A percentile compares a stretch with the other conserved stretches of the same genome.
These are phyloP conservation scores for Stercorarius parasiticus DNA, from an alignment of 2,113 vertebrate species.

Conservation along the genomic window DNA sequence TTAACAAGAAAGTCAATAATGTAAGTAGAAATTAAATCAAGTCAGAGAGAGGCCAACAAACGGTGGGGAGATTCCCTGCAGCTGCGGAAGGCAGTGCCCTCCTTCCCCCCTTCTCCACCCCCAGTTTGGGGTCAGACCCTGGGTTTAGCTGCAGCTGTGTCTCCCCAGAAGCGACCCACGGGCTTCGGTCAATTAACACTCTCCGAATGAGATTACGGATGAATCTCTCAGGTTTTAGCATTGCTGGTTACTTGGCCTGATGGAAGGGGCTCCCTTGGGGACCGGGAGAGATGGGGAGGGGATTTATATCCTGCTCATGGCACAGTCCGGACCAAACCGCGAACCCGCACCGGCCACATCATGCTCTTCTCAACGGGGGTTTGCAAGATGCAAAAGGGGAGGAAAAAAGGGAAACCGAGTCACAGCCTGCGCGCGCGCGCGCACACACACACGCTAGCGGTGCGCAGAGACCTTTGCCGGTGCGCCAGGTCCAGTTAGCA, in stretches of 20 bases:
- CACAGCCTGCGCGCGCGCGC: neutral
- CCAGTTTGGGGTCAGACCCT: rapidly evolving
- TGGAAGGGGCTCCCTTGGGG: neutral
- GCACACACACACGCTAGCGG: neutral
- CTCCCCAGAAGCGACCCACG: neutral
- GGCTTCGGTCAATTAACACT: neutral
- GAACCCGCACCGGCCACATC: neutral
- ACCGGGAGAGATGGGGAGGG: neutral
- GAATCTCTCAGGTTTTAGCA: neutral
- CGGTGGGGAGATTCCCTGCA: neutral
- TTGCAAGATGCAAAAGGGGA: neutral
- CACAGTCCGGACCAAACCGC: neutral
- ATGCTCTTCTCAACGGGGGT: constrained; percentile 15
- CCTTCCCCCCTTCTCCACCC: neutral
- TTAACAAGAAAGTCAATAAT: constrained; percentile 26
- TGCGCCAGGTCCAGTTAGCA: neutral
- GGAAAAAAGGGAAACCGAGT: neutral
- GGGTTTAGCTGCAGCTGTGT: neutral
- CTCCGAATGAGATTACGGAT: neutral
- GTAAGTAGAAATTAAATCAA: constrained; percentile 24
- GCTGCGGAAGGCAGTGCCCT: neutral
- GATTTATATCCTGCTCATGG: rapidly evolving
- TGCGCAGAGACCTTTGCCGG: neutral
- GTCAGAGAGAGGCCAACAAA: neutral
- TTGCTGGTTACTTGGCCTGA: neutral